These are phyloP conservation scores for Polypedilum pembai DNA, from an alignment of 1,140 invertebrate genomes.

Conservation along the genomic window DNA sequence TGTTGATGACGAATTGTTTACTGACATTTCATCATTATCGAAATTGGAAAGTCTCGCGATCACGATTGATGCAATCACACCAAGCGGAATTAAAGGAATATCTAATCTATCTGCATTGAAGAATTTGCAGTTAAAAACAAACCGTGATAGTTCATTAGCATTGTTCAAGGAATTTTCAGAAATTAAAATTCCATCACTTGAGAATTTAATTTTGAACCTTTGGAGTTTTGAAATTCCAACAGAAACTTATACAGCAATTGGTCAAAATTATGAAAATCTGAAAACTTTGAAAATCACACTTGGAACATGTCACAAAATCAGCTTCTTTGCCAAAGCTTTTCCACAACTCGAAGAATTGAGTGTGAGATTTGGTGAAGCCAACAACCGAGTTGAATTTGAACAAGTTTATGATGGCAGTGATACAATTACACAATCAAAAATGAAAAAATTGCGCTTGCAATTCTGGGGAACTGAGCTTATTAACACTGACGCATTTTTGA, in stretches of 20 bases:
- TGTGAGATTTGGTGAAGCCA: background rate
- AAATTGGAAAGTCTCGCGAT: background rate
- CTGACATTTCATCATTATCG: background rate
- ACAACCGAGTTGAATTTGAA: background rate
- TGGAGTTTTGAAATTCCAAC: constrained; percentile 7
- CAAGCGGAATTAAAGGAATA: background rate
- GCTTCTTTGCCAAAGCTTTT: background rate
- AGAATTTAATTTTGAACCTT: background rate
- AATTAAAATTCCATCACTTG: background rate
- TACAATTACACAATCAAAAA: background rate
- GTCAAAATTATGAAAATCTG: background rate
- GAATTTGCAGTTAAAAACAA: background rate
- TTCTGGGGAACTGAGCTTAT: background rate
- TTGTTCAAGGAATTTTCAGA: background rate
- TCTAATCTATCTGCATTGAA: background rate
- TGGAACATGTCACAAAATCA: background rate
- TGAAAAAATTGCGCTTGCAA: background rate
- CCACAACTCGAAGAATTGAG: background rate
- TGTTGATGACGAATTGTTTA: background rate
- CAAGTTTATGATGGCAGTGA: background rate
- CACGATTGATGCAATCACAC: background rate
- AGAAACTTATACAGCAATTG: background rate
- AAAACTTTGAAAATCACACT: constrained; percentile 2
- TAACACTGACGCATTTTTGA: background rate
- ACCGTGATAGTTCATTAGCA: background rate